Percentiles rank a stretch among this genome's conserved stretches.
Conservation (phyloP, 23 tunicate genomes). For the Aplidium turbinatum region DNA sequence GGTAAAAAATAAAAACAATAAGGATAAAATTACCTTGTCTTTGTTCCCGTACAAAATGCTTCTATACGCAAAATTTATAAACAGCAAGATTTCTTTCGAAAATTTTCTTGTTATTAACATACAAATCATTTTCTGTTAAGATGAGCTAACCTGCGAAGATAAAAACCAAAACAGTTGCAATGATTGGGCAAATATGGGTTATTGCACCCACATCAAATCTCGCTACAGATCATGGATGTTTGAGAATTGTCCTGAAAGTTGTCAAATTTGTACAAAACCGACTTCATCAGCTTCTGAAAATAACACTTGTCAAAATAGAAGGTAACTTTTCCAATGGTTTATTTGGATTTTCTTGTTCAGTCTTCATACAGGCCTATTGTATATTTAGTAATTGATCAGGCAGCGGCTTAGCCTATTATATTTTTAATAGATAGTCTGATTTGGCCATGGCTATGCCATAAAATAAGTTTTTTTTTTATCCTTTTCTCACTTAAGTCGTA, state of each 20-base stretch:
- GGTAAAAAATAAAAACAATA: too few relatives aligned
- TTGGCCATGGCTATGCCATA: too few relatives aligned
- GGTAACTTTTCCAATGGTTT: not conserved
- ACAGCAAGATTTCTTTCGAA: too few relatives aligned
- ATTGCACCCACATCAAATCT: conserved; percentile 26
- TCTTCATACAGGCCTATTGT: too few relatives aligned
- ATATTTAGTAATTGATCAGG: too few relatives aligned
- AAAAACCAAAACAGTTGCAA: conserved; percentile 21
- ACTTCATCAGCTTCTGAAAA: conserved; percentile 9
- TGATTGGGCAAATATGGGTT: conserved; percentile 20
- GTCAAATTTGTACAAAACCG: conserved; percentile 10
- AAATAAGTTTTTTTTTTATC: too few relatives aligned
- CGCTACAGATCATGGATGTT: conserved; percentile 45
- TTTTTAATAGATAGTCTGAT: too few relatives aligned
- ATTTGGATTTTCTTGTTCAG: not conserved
- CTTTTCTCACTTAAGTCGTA: too few relatives aligned
- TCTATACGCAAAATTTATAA: too few relatives aligned
- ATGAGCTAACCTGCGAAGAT: conserved; percentile 2
- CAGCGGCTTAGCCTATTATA: too few relatives aligned
- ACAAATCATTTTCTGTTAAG: not conserved
- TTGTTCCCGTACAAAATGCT: too few relatives aligned
- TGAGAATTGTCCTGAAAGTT: conserved; percentile 48
- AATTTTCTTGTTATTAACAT: not conserved
- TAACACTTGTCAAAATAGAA: not conserved
- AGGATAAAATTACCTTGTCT: not conserved